A percentile compares a stretch with the other conserved stretches of the same genome.
Evolutionary conservation across 2,113 vertebrate species (phyloP).

Genomic region (Esox niger): DNA sequence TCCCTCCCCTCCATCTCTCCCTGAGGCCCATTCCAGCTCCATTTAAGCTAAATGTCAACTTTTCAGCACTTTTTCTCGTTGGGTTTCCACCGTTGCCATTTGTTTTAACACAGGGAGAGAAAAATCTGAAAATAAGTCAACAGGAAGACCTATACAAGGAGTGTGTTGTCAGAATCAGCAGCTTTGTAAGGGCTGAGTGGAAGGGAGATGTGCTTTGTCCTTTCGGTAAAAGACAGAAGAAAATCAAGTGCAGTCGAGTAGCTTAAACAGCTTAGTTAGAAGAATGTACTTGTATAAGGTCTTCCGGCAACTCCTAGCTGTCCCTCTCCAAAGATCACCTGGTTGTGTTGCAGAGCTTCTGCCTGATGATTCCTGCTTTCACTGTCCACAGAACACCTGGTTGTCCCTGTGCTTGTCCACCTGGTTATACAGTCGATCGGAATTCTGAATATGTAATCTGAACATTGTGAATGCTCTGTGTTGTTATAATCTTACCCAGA

Average conservation of each 20-base stretch:
- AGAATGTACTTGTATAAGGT: slow-evolving; percentile 57
- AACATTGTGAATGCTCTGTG: too few species aligned
- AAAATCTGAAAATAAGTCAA: slow-evolving; percentile 67
- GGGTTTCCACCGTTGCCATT: slow-evolving; percentile 64
- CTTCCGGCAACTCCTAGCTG: too few species aligned
- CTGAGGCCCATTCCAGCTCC: slow-evolving; percentile 73
- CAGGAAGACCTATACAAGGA: slow-evolving; percentile 52
- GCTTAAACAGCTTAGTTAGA: slow-evolving; percentile 40
- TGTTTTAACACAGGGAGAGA: slow-evolving; percentile 61
- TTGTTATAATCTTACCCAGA: too few species aligned
- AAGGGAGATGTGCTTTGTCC: slow-evolving; percentile 29
- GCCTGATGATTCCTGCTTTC: too few species aligned
- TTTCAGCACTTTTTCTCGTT: slow-evolving; percentile 53
- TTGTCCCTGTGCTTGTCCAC: too few species aligned
- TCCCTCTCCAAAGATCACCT: too few species aligned
- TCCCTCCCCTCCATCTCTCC: slow-evolving; percentile 34
- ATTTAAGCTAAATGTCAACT: slow-evolving; percentile 80
- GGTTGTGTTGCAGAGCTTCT: too few species aligned
- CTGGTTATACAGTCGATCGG: too few species aligned
- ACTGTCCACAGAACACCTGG: too few species aligned
- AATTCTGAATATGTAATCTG: too few species aligned
- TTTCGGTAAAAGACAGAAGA: slow-evolving; percentile 39
- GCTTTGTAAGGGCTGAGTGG: slow-evolving; percentile 49
- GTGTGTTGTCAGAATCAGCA: slow-evolving; percentile 46
- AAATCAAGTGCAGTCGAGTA: slow-evolving; percentile 34